Percentiles rank a stretch among this genome's conserved stretches.
Conservation (phyloP, 2,113 vertebrate species). For the Potamarius usumacintae region DNA sequence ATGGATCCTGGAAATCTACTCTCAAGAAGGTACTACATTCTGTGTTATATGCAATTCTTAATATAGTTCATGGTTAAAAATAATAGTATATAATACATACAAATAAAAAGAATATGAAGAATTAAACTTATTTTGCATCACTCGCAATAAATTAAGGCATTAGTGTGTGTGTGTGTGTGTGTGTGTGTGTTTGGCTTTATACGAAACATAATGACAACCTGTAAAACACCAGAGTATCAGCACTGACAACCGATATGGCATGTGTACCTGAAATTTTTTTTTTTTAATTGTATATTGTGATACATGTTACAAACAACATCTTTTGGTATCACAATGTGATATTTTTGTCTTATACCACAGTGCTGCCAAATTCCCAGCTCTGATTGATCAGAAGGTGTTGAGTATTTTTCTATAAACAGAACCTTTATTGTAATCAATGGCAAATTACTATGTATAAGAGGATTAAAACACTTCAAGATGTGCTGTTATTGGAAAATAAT, state of each 20-base stretch:
- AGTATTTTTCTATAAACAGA: neutral
- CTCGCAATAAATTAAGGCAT: neutral
- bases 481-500: neutral
- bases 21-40: slow-evolving; percentile 17
- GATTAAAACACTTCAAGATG: neutral
- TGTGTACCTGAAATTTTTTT: neutral
- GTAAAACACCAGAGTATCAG: neutral
- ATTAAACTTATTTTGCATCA: neutral
- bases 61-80: neutral
- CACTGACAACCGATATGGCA: neutral
- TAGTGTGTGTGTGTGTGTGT: neutral
- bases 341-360: neutral
- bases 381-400: neutral
- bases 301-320: neutral
- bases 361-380: neutral
- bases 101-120: neutral
- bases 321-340: neutral
- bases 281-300: neutral
- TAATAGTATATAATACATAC: neutral
- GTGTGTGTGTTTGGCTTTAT: neutral
- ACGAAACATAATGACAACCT: neutral
- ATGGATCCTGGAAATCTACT: slow-evolving; percentile 36
- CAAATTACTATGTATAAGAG: neutral
- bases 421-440: neutral
- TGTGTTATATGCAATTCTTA: neutral